A percentile compares a stretch with the other conserved stretches of the same genome.
Conservation (phyloP, 2,888 invertebrate species). For the Odontocerum albicorne region DNA sequence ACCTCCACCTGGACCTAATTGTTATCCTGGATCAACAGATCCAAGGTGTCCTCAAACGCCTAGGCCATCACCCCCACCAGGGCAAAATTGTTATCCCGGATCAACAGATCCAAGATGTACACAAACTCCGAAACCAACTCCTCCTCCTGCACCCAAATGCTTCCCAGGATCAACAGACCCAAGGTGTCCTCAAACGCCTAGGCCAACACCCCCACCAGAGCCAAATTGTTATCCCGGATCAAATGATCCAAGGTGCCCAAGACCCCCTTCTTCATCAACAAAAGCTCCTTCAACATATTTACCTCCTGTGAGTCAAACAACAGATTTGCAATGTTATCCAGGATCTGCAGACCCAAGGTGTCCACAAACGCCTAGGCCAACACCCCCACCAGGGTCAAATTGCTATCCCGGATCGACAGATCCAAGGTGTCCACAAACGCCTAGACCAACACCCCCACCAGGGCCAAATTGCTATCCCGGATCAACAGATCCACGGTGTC, state of each 20-base stretch:
- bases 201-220: constrained; percentile 37
- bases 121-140: constrained; percentile 28
- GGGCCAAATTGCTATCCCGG: constrained; percentile 41
- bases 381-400: constrained; percentile 40
- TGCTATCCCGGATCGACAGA: constrained; percentile 42
- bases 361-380: constrained; percentile 38
- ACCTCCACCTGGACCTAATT: constrained; percentile 35
- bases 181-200: constrained; percentile 41
- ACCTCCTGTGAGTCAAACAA: no score
- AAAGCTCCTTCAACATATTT: constrained; percentile 37
- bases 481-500: constrained; percentile 41
- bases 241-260: constrained; percentile 41
- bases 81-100: constrained; percentile 42
- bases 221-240: constrained; percentile 44
- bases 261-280: constrained; percentile 35
- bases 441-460: constrained; percentile 38
- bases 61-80: constrained; percentile 17
- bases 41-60: constrained; percentile 38
- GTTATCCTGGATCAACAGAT: constrained; percentile 43
- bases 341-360: constrained; percentile 42
- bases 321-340: constrained; percentile 43
- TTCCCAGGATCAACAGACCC: constrained; percentile 51
- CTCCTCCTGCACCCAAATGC: constrained; percentile 44
- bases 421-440: constrained; percentile 39
- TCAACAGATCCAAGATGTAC: constrained; percentile 39